Conservation (phyloP, 2,888 invertebrate genomes). For the Bhutanitis thaidina region DNA sequence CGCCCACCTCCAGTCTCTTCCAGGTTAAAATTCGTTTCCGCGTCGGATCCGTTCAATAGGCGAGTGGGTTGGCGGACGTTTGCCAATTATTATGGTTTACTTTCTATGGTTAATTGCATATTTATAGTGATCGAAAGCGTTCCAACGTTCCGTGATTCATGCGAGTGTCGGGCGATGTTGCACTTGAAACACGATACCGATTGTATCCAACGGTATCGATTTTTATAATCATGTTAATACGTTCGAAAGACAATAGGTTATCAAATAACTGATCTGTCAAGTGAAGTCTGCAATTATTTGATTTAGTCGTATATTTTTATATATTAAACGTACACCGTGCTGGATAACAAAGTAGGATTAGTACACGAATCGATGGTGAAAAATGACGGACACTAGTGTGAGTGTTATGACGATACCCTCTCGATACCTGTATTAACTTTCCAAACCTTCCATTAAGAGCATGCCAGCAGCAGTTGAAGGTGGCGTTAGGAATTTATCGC, state of each 20-base stretch:
- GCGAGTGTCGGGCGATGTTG: constrained; percentile 25
- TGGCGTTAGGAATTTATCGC: too few relatives aligned
- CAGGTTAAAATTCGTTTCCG: constrained; percentile 47
- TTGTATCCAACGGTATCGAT: constrained; percentile 10
- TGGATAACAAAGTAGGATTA: too few relatives aligned
- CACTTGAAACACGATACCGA: constrained; percentile 4
- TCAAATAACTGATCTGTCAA: constrained; percentile 4
- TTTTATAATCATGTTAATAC: constrained; percentile 6
- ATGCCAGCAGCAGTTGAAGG: too few relatives aligned
- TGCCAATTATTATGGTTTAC: constrained; percentile 65
- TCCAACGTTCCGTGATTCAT: constrained; percentile 42
- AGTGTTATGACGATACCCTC: too few relatives aligned
- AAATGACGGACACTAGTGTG: too few relatives aligned
- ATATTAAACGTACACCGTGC: background rate
- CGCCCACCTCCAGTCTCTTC: constrained; percentile 52
- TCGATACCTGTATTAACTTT: too few relatives aligned
- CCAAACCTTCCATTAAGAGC: too few relatives aligned
- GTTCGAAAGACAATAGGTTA: constrained; percentile 9
- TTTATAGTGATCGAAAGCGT: constrained; percentile 38
- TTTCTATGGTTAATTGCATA: constrained; percentile 65
- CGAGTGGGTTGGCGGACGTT: constrained; percentile 56
- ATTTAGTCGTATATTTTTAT: background rate
- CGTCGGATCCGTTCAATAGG: constrained; percentile 46
- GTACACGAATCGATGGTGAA: too few relatives aligned
- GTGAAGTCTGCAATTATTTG: constrained; percentile 1